Evolutionary conservation across 2,888 invertebrate species (phyloP), one percentile per base, ranked within the genome.

Genomic region (Pardosa pseudoannulata): DNA sequence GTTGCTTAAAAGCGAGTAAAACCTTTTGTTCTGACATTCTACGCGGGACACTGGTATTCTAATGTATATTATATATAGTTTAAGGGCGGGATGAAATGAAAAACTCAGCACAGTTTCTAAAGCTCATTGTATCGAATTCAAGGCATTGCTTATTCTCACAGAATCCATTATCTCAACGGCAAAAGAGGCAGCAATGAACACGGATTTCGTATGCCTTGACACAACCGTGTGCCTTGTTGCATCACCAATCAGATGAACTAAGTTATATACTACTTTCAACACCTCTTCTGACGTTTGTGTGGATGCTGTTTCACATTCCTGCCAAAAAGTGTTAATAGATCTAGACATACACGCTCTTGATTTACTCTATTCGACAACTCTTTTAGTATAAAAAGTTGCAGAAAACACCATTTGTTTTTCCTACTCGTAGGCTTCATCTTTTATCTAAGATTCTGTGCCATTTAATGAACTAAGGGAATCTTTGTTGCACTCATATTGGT

Each of bases 91-190:
- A 46, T 36, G 68, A 74, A 73, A 56, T 39, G 23, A 74, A 36
- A 28, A 64, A 74, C 32, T 11, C 36, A 46, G 36, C 41, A 70
- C 46, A 68, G 56, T 78, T 56, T 56, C 83, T 85, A 85, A 85
- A 85, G 83, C 83, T 85, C 83, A 67, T 78, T 41, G n/a, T n/a
- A 67, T 62, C 65, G 41, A 28, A 67, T 31, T 68, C 67, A 85
- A 73, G 73, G 68, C 72, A 65, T 36, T 73, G 28, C 65, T 46
- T n/a, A n/a, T 27, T 16, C 36, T 32, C 31, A 70, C 50, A 71
- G 50, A 65, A 31, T 29, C 36, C 72, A 67, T 46, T n/a, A n/a
- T n/a, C 16, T 28, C n/a, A 56, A 28, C 46, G 23, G 27, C 9
- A 65, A 39, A 36, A 29, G n/a, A 32, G 9, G 27, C 28, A 13